Percentiles rank a stretch among this genome's conserved stretches.
Conservation (phyloP, 2,797 vertebrate species). For the Momotus momota region DNA sequence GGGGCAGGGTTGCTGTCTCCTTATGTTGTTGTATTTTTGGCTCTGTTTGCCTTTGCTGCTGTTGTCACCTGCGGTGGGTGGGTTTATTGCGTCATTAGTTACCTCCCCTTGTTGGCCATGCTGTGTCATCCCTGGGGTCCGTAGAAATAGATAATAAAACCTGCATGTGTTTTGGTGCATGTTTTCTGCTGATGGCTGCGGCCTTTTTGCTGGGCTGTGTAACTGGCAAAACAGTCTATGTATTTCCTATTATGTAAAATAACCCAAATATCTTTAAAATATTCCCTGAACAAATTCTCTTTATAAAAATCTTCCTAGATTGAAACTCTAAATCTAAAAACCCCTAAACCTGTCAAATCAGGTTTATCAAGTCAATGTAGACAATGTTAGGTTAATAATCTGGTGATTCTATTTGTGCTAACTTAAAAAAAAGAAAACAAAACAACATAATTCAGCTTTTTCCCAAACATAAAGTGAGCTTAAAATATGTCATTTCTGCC, state of each 20-base stretch:
- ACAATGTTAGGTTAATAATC: not conserved
- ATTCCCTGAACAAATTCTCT: not conserved
- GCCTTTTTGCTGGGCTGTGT: too few species aligned
- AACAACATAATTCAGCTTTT: not conserved
- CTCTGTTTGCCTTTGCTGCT: too few species aligned
- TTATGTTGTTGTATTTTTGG: too few species aligned
- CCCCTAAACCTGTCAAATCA: not conserved
- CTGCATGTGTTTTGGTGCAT: too few species aligned
- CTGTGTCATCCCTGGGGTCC: too few species aligned
- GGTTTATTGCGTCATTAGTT: too few species aligned
- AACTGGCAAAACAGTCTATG: not conserved
- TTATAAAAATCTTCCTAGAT: not conserved
- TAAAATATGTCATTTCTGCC: not conserved
- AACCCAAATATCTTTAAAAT: not conserved
- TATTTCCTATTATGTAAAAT: not conserved
- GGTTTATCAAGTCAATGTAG: not conserved
- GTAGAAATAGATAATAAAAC: too few species aligned
- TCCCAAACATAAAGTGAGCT: not conserved
- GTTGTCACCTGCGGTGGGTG: too few species aligned
- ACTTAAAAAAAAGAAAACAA: not conserved
- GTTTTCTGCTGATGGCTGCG: too few species aligned
- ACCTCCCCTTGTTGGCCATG: too few species aligned
- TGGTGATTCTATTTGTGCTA: not conserved
- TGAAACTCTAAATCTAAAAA: not conserved
- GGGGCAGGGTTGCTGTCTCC: too few species aligned